phyloP scores from a whole-genome alignment of 2,888 invertebrate species.

The Lomographa bimaculata region DNA sequence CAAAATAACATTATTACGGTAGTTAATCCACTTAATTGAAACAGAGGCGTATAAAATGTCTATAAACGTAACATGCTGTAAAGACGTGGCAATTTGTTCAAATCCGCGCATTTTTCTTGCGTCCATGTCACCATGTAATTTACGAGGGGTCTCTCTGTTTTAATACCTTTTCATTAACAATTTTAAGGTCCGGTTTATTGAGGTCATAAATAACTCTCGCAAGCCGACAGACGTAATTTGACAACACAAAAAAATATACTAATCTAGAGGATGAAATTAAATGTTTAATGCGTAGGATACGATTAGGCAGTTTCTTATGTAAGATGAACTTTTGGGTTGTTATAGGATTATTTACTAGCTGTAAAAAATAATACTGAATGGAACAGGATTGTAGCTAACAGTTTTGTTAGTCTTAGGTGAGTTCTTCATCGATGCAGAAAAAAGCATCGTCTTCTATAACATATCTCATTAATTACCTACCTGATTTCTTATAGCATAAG shows the following conservation, averaged over 20 bases:
- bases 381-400: no score
- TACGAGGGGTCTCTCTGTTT: conserved; percentile 76
- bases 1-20: no score
- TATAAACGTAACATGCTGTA: conserved; percentile 33
- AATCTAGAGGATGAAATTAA: conserved; percentile 37
- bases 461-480: no score
- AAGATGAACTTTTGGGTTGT: no score
- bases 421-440: no score
- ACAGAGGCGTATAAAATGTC: conserved; percentile 21
- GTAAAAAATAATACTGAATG: no score
- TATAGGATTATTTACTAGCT: no score
- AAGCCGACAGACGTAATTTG: conserved; percentile 63
- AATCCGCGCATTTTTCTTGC: conserved; percentile 77
- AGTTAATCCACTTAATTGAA: conserved; percentile 16
- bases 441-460: no score
- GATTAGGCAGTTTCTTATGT: conserved; percentile 7
- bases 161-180: conserved; percentile 84
- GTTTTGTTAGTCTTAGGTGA: no score
- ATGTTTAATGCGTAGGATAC: conserved; percentile 30
- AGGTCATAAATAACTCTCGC: conserved; percentile 78
- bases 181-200: conserved; percentile 83
- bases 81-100: conserved; percentile 61
- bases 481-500: no score
- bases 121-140: conserved; percentile 76
- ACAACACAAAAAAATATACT: conserved; percentile 50